Evolutionary conservation across 92 coral and sea anemone species (phyloP).

Genomic region (Epizoanthus stellaris): DNA sequence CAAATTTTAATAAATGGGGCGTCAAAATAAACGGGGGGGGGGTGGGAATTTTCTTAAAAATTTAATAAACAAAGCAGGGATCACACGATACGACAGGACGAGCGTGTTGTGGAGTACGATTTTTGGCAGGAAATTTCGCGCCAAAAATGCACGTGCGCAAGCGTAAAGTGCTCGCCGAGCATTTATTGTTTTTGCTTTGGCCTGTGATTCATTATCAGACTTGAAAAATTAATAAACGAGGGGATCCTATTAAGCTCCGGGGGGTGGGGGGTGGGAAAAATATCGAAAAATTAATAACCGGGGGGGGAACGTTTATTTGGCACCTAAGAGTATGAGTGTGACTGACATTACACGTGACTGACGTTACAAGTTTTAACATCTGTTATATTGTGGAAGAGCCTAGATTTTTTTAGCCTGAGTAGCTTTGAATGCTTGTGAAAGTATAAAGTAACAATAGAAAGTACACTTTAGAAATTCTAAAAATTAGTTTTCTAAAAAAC

Average conservation of each 20-base stretch:
- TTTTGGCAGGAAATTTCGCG: background rate
- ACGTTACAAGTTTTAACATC: slow-evolving; percentile 17
- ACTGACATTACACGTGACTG: slow-evolving; percentile 13
- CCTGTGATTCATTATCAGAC: too few relatives aligned
- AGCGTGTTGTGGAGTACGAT: slow-evolving; percentile 19
- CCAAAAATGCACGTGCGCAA: too few relatives aligned
- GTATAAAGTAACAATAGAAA: slow-evolving; percentile 31
- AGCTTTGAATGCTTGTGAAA: slow-evolving; percentile 24
- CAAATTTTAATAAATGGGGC: too few relatives aligned
- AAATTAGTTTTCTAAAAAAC: slow-evolving; percentile 32
- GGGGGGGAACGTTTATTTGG: too few relatives aligned
- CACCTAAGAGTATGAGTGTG: background rate
- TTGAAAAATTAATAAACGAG: too few relatives aligned
- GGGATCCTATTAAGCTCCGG: too few relatives aligned
- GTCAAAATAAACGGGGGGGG: background rate
- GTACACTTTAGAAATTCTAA: slow-evolving; percentile 36
- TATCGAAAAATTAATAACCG: too few relatives aligned
- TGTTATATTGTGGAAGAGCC: slow-evolving; percentile 12
- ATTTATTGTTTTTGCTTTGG: background rate
- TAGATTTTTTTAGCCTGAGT: slow-evolving; percentile 11
- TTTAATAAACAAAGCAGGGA: slow-evolving; percentile 26
- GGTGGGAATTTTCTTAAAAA: slow-evolving; percentile 28
- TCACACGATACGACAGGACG: slow-evolving; percentile 35
- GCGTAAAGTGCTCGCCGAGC: too few relatives aligned
- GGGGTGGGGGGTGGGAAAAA: too few relatives aligned